Evolutionary conservation across 1,140 invertebrate genomes (phyloP), one percentile per base, ranked within the genome.

Genomic region (Polypedilum vanderplanki): DNA sequence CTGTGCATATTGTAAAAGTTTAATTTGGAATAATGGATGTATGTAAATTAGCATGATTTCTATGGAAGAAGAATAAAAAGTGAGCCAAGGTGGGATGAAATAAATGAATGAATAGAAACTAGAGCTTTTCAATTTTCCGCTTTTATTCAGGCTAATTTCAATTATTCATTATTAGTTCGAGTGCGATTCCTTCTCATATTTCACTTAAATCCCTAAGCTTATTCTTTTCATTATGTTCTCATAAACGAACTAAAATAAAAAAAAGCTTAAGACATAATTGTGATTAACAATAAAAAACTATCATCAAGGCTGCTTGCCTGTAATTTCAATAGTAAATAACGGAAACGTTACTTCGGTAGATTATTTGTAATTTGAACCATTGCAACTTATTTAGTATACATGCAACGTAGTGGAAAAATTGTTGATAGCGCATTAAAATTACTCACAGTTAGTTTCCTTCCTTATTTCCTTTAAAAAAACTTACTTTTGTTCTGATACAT

Each of bases 301-400:
- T 4, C 15, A 57, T 57, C 12, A 57, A 57, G 46, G n/a, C 46
- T 57, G 12, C 46, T 57, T 57, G 24, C 24, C 24, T 33, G 1
- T n/a, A n/a, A n/a, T n/a, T n/a, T n/a, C n/a, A n/a, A n/a, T 33
- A 33, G 24, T n/a, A n/a, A 57, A 57, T 12, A n/a, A 57, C 46
- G n/a, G 46, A n/a, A 57, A 57, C 12, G 12, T 1, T 57, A 57
- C 12, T 57, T 8, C 9, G 46, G 46, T 57, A n/a, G 8, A 4
- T n/a, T 57, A 57, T n/a, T 57, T 57, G 46, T 57, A 57, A 57
- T 57, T 57, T n/a, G 46, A 57, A n/a, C 46, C n/a, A 57, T n/a
- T 57, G 46, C 46, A n/a, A 12, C 24, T 33, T 33, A 33, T 33
- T 33, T 33, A 33, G 24, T 12, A 57, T 57, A 12, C 46, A 15